A percentile compares a stretch with the other conserved stretches of the same genome.
Evolutionary conservation across 2,113 vertebrate genomes (phyloP).

Genomic region (Chionomys nivalis): DNA sequence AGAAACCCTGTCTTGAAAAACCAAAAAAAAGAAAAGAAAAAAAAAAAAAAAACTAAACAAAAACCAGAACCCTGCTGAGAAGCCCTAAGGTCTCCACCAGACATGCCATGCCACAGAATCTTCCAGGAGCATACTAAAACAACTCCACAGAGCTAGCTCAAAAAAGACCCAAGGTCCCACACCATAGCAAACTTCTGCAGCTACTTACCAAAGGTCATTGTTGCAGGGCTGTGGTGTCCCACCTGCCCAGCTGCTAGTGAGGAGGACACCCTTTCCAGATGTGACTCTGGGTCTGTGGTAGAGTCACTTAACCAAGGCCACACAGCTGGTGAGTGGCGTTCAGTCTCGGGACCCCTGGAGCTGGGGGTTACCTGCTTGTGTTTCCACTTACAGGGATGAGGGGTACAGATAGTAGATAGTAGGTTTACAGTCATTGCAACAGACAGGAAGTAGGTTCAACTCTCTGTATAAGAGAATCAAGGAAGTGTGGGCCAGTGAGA

Average conservation of each 20-base stretch:
- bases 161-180: background rate
- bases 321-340: background rate
- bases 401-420: background rate
- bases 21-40: no score
- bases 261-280: background rate
- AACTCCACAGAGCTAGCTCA: background rate
- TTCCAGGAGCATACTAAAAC: background rate
- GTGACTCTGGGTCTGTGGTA: background rate
- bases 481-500: background rate
- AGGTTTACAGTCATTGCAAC: background rate
- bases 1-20: no score
- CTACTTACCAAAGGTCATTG: background rate
- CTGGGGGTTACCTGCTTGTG: background rate
- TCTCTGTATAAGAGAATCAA: background rate
- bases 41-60: background rate
- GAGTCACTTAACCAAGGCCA: background rate
- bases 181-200: background rate
- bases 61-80: background rate
- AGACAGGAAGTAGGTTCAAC: background rate
- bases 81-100: background rate
- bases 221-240: no score
- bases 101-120: background rate
- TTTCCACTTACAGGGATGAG: background rate
- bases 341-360: no score
- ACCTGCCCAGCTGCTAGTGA: fast-evolving